A percentile compares a stretch with the other conserved stretches of the same genome.
phyloP scores from a whole-genome alignment of 2,113 vertebrate species.

The Eupsittula cactorum region DNA sequence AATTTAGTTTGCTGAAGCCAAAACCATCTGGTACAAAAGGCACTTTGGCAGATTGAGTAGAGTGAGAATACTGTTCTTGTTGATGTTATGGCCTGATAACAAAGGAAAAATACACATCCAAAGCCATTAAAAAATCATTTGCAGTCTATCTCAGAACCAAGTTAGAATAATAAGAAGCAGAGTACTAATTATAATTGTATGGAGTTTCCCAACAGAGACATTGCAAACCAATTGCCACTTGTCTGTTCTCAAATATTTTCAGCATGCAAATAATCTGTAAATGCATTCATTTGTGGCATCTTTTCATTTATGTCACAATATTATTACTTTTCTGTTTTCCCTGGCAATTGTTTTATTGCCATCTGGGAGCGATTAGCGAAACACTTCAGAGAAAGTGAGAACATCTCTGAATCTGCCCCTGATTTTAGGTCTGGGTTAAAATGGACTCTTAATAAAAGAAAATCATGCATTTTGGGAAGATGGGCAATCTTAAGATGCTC shows the following conservation, averaged over 20 bases:
- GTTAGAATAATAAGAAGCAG: conserved; percentile 42
- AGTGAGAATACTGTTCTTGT: conserved; percentile 39
- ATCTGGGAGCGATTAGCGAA: conserved; percentile 38
- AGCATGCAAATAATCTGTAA: conserved; percentile 13
- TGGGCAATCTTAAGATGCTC: not conserved
- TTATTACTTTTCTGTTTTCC: conserved; percentile 40
- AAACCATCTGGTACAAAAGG: conserved; percentile 52
- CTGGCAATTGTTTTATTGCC: conserved; percentile 43
- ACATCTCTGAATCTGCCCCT: not conserved
- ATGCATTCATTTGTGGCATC: conserved; percentile 43
- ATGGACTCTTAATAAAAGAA: conserved; percentile 17
- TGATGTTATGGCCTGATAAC: conserved; percentile 64
- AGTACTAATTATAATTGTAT: conserved; percentile 43
- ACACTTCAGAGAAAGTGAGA: not conserved
- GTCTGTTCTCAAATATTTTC: conserved; percentile 49
- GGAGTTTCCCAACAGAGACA: conserved; percentile 59
- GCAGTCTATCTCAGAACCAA: conserved; percentile 42
- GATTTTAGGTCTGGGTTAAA: conserved; percentile 10
- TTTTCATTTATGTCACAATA: conserved; percentile 50
- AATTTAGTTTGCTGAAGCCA: conserved; percentile 32
- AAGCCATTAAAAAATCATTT: conserved; percentile 58
- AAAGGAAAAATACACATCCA: conserved; percentile 62
- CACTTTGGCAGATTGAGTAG: conserved; percentile 30
- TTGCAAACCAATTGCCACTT: conserved; percentile 61
- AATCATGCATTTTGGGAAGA: not conserved